A percentile compares a stretch with the other conserved stretches of the same genome.
phyloP scores from a whole-genome alignment of 2,113 vertebrate genomes.

The Microtus pennsylvanicus region DNA sequence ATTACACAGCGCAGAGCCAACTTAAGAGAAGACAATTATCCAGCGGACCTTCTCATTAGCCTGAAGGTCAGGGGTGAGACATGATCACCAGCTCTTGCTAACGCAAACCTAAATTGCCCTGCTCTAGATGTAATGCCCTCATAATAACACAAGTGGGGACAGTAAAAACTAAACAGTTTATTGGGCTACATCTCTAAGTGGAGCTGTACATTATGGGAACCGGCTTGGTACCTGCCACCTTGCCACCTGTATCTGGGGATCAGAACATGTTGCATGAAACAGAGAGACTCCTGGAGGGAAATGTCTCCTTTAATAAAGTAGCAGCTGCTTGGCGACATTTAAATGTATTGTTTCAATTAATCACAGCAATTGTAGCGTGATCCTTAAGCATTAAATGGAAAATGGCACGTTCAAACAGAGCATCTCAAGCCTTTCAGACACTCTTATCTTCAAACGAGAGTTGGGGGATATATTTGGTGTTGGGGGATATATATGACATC shows the following conservation, averaged over 20 bases:
- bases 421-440: slow-evolving; percentile 44
- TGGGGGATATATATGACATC: neutral
- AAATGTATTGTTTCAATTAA: slow-evolving; percentile 85
- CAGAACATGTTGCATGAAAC: neutral
- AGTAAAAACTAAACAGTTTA: slow-evolving; percentile 70
- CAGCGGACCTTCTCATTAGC: slow-evolving; percentile 86
- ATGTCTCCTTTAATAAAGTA: slow-evolving; percentile 75
- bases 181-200: slow-evolving; percentile 65
- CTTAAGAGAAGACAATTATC: slow-evolving; percentile 84
- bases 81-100: slow-evolving; percentile 78
- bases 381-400: slow-evolving; percentile 79
- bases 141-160: slow-evolving; percentile 76
- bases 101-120: slow-evolving; percentile 81
- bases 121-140: slow-evolving; percentile 78
- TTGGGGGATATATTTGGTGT: neutral
- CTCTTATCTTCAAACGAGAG: neutral
- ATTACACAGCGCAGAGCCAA: slow-evolving; percentile 78
- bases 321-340: slow-evolving; percentile 74
- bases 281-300: slow-evolving; percentile 57
- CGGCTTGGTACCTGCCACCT: slow-evolving; percentile 33
- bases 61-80: slow-evolving; percentile 83
- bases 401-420: slow-evolving; percentile 76
- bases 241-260: neutral
- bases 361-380: slow-evolving; percentile 74
- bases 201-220: slow-evolving; percentile 66